Percentiles rank a stretch among this genome's conserved stretches.
Evolutionary conservation across 1,140 invertebrate genomes (phyloP).

Genomic region (Lineus longissimus): DNA sequence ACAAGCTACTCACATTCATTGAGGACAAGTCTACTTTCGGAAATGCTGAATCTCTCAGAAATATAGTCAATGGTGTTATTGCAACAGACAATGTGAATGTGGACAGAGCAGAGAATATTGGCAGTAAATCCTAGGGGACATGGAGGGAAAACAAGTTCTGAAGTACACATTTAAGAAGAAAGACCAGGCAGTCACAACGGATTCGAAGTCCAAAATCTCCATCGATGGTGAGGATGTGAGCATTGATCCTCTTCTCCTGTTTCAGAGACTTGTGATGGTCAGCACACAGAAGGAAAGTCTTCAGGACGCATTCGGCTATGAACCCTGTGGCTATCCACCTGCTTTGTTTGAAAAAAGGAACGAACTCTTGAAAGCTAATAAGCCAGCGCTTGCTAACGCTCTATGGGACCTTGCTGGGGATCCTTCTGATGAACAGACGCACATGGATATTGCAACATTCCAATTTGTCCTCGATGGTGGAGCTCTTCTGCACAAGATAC

Average conservation of each 20-base stretch:
- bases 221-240: conserved; percentile 9
- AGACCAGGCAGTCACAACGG: conserved; percentile 19
- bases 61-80: conserved; percentile 18
- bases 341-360: conserved; percentile 23
- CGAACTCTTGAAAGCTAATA: conserved; percentile 10
- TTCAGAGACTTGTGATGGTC: conserved; percentile 21
- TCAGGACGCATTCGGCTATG: conserved; percentile 17
- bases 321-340: conserved; percentile 17
- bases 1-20: conserved; percentile 12
- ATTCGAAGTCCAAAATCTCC: conserved; percentile 9
- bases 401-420: no score
- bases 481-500: not conserved
- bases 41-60: conserved; percentile 11
- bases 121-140: conserved; percentile 17
- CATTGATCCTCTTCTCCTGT: conserved; percentile 24
- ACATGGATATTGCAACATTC: not conserved
- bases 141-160: conserved; percentile 17
- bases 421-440: not conserved
- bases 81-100: conserved; percentile 14
- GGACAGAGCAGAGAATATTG: conserved; percentile 16
- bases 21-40: conserved; percentile 19
- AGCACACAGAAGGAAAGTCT: conserved; percentile 1
- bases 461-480: conserved; percentile 1
- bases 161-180: conserved; percentile 19
- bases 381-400: conserved; percentile 15